These are phyloP conservation scores for Myotis yumanensis DNA, from an alignment of 2,113 vertebrate species.

Conservation along the genomic window DNA sequence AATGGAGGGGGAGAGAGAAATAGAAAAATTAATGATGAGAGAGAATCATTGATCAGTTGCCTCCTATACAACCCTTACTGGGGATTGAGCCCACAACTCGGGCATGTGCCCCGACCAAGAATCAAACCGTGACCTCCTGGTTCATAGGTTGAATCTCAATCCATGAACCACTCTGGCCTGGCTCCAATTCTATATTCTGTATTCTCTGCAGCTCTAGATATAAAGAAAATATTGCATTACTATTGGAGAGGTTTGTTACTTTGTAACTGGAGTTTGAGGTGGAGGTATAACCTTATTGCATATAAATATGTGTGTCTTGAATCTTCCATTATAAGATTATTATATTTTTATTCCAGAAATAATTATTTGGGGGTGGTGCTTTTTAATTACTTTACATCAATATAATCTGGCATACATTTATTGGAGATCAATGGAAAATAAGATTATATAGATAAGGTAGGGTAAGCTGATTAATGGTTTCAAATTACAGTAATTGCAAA, in stretches of 20 bases:
- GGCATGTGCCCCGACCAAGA: too few species aligned
- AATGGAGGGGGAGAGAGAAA: too few species aligned
- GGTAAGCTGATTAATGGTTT: not conserved
- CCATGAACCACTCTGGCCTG: too few species aligned
- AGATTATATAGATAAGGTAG: not conserved
- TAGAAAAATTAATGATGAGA: too few species aligned
- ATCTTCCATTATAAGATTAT: not conserved
- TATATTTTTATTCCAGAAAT: slow-evolving; percentile 30
- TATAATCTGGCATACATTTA: not conserved
- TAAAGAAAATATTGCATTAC: not conserved
- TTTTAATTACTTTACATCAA: not conserved
- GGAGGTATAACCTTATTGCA: not conserved
- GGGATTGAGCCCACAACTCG: too few species aligned
- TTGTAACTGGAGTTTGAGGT: not conserved
- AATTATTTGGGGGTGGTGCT: not conserved
- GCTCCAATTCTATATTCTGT: not conserved
- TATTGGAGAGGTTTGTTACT: not conserved
- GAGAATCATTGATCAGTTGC: too few species aligned
- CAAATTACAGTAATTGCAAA: not conserved
- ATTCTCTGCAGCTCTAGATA: not conserved
- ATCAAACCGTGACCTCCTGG: too few species aligned
- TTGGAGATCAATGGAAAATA: not conserved
- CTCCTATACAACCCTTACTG: too few species aligned
- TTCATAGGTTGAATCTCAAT: too few species aligned
- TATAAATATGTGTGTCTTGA: not conserved